Evolutionary conservation across 2,797 vertebrate species (phyloP), one percentile per base, ranked within the genome.

Genomic region (Girardinus metallicus): DNA sequence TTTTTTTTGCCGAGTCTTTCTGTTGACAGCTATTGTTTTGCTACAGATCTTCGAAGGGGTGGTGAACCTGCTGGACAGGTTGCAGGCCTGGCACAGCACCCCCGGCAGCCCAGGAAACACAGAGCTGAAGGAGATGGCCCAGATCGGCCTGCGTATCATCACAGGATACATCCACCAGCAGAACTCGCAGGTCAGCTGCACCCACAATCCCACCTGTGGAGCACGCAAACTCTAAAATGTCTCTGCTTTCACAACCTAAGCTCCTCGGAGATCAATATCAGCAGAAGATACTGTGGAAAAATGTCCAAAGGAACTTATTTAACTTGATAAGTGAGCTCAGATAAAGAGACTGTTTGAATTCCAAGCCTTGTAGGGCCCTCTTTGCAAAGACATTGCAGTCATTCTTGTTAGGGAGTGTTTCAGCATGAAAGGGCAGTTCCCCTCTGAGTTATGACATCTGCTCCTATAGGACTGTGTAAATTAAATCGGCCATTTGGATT

Each of bases 11-110:
- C 43, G 4, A 78, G n/a, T 41, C 57, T 46, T 86, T 83, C 36
- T 85, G 80, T 79, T 93, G 75, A 91, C 78, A 16, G 36, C 57
- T 57, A 44, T 85, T 79, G 83, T 88, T 91, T 64, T 83, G 11
- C 88, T 90, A 83, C 92, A 99, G 99, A 97, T 99, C 85, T 98
- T 98, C 0, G 99, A 99, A 77, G 97, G 97, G 44, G 95, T 98
- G 89, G 97, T 97, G 90, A 97, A 97, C 94, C 96, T 99, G 78
- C 95, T 99, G 82, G 99, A 99, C 93, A 97, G 94, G 89, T 95
- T 99, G 82, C 96, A 97, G 0, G 98, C 95, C 11, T 99, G 99
- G 98, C 96, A 97, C 26, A 96, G 97, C 91, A 94, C 96, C 86
- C 90, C 94, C 0, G 95, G 96, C 68, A 94, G 96, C 87, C 93